Evolutionary conservation across 2,888 invertebrate species (phyloP), one percentile per base, ranked within the genome.

Genomic region (Nomada hirtipes): DNA sequence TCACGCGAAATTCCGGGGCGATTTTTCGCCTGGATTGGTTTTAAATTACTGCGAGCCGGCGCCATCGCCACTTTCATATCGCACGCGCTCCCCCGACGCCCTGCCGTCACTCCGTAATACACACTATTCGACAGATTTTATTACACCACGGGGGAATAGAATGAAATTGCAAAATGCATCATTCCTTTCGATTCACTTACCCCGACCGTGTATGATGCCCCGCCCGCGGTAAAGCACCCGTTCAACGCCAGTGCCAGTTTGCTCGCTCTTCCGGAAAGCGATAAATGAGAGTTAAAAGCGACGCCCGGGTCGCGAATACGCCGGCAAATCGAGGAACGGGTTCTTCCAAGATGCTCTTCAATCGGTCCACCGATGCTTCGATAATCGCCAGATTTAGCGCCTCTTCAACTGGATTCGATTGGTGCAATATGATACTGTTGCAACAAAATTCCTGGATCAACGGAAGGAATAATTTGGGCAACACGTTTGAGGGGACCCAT

Each of bases 121-220:
- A 18, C 36, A 36, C 15, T 42, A 3, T 61, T 75, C 64, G 53
- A 76, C 53, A 44, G 4, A 53, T 64, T 76, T 79, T 60, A 78
- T 68, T 50, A 26, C 44, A 20, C 44, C 13, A 29, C 9, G 13
- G n/a, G 11, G 29, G n/a, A 23, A 69, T 2, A 52, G 64, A 65
- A 29, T 13, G 57, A 69, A 79, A 79, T 69, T 64, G 64, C 64
- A 70, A 70, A 76, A 76, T 52, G 47, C 47, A 20, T 26, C 36
- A 47, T 70, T 70, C 23, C 52, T 70, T 70, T 76, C 69, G 47
- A 65, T 76, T 79, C 75, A 60, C 59, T 65, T 70, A 65, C 10
- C 68, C 4, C 64, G n/a, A 23, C 29, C 20, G 50, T 23, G 52
- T 23, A 76, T 55, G 44, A 70, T 52, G 75, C 50, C 29, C 53